Evolutionary conservation across 2,888 invertebrate genomes (phyloP).

Genomic region (Branchinecta sandiegonensis): DNA sequence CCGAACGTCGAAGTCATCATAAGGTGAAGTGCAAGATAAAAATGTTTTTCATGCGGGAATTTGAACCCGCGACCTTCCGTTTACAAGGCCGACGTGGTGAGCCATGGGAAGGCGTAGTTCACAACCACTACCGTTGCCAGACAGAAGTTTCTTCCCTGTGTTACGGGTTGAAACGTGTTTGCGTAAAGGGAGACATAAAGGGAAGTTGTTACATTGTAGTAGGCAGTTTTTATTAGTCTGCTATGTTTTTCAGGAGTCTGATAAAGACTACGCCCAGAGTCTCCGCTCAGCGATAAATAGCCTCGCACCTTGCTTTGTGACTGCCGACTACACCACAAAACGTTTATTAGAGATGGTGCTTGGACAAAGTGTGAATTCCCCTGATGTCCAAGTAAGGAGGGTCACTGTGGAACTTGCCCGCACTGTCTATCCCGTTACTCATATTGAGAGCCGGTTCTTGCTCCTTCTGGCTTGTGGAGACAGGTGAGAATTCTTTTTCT

Average conservation of each 20-base stretch:
- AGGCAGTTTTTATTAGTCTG: neutral
- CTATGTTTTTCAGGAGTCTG: neutral
- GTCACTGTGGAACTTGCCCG: conserved; percentile 67
- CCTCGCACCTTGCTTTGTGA: neutral
- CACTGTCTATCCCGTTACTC: conserved; percentile 62
- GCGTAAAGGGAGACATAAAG: too few relatives aligned
- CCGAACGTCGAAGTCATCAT: too few relatives aligned
- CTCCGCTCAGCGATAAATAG: neutral
- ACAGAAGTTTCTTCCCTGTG: too few relatives aligned
- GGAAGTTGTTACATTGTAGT: too few relatives aligned
- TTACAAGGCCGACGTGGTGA: too few relatives aligned
- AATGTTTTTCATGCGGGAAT: too few relatives aligned
- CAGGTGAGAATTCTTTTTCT: conserved; percentile 40
- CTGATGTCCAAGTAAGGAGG: conserved; percentile 51
- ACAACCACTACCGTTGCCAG: too few relatives aligned
- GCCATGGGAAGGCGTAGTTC: too few relatives aligned
- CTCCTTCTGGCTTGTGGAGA: conserved; percentile 70
- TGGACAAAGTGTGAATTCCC: conserved; percentile 18
- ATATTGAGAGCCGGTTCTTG: conserved; percentile 65
- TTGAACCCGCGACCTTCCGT: too few relatives aligned
- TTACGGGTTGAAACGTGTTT: too few relatives aligned
- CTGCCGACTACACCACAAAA: conserved; percentile 26
- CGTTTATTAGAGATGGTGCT: conserved; percentile 24
- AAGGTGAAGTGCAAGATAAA: too few relatives aligned
- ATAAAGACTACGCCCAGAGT: neutral